Evolutionary conservation across 2,888 invertebrate species (phyloP), one percentile per base, ranked within the genome.

Genomic region (Ichneumon xanthorius): DNA sequence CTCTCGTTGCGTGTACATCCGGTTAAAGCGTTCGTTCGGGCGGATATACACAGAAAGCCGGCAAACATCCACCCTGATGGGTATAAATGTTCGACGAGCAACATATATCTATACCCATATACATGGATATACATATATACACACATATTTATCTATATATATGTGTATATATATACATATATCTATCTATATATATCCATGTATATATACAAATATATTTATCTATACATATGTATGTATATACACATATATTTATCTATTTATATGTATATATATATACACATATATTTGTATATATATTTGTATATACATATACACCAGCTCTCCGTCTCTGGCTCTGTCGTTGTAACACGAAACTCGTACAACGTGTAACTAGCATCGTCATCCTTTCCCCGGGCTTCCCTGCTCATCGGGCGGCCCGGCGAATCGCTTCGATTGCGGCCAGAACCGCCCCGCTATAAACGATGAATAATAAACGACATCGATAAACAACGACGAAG

Each of bases 391-490:
- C 50, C 83, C 75, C 53, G 37, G 63, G 53, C 58, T 68, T 67
- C 55, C 78, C 70, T 45, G 63, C 65, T 30, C 82, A 73, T 55
- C 78, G 48, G 61, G 72, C 72, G 63, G 65, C 84, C 45, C 85
- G 33, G 70, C 68, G 5, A 61, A 79, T 68, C 80, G 55, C 63
- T 19, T 65, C 84, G 73, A 72, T 67, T 48, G 67, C 26, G 55
- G 75, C 14, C 72, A 30, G 7, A 80, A 87, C 88, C 45, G 45
- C 86, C 88, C 58, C 77, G 89, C 89, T 90, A 90, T 89, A 89
- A 92, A 90, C 91, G 90, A 92, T 92, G 91, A 91, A 92, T 92
- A 92, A 91, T 92, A 91, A 92, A 92, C 89, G 90, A 88, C 88
- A 84, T 84, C 85, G 88, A 89, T 92, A 89, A 91, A 90, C 90